Evolutionary conservation across 2,113 vertebrate species (phyloP).

Genomic region (Typhlomys cinereus): DNA sequence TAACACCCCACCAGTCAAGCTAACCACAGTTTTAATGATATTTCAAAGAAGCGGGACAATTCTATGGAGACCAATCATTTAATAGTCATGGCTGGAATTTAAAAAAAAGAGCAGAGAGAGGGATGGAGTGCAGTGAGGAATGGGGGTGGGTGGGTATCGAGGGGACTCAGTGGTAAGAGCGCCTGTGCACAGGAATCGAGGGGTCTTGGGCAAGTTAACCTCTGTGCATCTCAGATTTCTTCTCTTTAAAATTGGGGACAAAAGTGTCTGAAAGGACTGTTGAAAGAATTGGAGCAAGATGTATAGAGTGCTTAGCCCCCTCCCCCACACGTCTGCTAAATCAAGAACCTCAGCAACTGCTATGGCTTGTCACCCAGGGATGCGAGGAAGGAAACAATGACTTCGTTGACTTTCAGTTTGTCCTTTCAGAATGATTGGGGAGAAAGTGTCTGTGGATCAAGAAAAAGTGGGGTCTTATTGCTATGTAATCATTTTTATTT

Average conservation of each 20-base stretch:
- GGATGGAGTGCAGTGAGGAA: accelerated
- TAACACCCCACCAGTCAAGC: not conserved
- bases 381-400: not conserved
- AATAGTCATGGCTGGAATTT: not conserved
- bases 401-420: not conserved
- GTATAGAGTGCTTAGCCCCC: not conserved
- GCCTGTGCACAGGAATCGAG: not conserved
- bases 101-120: no score
- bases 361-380: not conserved
- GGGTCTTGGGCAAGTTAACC: not conserved
- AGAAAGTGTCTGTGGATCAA: not conserved
- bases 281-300: not conserved
- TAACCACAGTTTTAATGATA: slow-evolving; percentile 28
- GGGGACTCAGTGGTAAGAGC: no score
- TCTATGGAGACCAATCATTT: not conserved
- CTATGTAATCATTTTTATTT: not conserved
- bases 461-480: slow-evolving; percentile 25
- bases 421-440: slow-evolving; percentile 33
- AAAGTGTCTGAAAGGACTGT: not conserved
- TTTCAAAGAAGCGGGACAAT: slow-evolving; percentile 16
- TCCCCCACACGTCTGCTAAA: not conserved
- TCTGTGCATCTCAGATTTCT: not conserved
- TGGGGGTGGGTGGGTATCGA: no score
- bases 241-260: slow-evolving; percentile 7
- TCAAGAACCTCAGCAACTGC: not conserved